Evolutionary conservation across 2,797 vertebrate genomes (phyloP).

Genomic region (Choloepus didactylus): DNA sequence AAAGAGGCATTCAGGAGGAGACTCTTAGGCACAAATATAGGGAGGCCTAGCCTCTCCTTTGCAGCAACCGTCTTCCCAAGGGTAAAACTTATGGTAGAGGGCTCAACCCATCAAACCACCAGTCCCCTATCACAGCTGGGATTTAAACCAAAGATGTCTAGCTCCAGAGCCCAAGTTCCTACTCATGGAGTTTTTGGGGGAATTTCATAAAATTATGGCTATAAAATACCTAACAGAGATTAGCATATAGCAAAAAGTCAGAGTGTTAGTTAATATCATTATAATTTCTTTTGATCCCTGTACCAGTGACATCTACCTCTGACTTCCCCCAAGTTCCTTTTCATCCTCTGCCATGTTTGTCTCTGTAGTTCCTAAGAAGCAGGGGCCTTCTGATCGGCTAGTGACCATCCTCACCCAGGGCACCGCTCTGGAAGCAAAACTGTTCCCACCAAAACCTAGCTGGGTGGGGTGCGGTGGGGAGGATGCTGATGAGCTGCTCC

Average conservation of each 20-base stretch:
- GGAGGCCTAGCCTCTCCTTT: too few relatives aligned
- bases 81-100: too few relatives aligned
- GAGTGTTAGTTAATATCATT: not conserved
- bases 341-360: not conserved
- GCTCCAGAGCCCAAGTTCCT: not conserved
- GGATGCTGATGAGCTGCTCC: rapidly evolving
- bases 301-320: not conserved
- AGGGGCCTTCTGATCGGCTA: not conserved
- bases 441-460: not conserved
- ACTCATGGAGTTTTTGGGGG: not conserved
- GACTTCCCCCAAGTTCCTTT: not conserved
- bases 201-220: conserved; percentile 6
- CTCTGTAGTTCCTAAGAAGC: not conserved
- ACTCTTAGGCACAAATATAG: too few relatives aligned
- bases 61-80: too few relatives aligned
- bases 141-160: not conserved
- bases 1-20: too few relatives aligned
- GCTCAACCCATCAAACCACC: too few relatives aligned
- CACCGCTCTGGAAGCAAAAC: not conserved
- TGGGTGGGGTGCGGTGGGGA: not conserved
- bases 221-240: not conserved
- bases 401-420: not conserved
- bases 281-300: not conserved
- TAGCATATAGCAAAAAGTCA: not conserved
- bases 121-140: not conserved